Conservation (phyloP, 1,140 invertebrate genomes). For the Stegodyphus dumicola region DNA sequence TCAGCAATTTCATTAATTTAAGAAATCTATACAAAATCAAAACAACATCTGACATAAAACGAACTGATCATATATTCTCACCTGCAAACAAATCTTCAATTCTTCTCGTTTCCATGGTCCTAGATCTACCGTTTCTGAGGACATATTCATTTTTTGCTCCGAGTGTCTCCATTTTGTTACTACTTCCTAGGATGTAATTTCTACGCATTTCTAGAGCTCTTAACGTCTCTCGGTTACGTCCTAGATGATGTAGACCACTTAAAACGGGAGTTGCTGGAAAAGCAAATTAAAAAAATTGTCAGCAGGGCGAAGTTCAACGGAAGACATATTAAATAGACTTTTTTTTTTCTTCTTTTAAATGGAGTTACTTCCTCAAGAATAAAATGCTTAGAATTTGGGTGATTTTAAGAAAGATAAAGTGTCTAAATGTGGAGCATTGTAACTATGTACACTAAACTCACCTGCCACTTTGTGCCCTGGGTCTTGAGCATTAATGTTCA, state of each 20-base stretch:
- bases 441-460: neutral
- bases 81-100: constrained; percentile 40
- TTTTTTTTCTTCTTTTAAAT: neutral
- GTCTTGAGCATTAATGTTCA: constrained; percentile 82
- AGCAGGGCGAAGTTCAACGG: neutral
- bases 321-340: neutral
- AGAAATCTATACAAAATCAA: too few species aligned
- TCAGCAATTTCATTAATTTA: too few species aligned
- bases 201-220: constrained; percentile 86
- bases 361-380: neutral
- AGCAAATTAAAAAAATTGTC: neutral
- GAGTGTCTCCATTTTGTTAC: constrained; percentile 87
- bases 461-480: constrained; percentile 60
- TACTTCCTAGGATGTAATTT: constrained; percentile 85
- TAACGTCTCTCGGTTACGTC: constrained; percentile 81
- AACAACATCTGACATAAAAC: too few species aligned
- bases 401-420: too few species aligned
- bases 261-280: constrained; percentile 78
- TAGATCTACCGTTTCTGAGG: constrained; percentile 34
- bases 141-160: constrained; percentile 87
- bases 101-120: constrained; percentile 18
- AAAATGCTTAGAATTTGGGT: neutral
- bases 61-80: neutral
- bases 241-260: constrained; percentile 76
- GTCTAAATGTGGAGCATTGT: too few species aligned